phyloP scores from a whole-genome alignment of 1,140 invertebrate genomes.

The Diuraphis noxia region DNA sequence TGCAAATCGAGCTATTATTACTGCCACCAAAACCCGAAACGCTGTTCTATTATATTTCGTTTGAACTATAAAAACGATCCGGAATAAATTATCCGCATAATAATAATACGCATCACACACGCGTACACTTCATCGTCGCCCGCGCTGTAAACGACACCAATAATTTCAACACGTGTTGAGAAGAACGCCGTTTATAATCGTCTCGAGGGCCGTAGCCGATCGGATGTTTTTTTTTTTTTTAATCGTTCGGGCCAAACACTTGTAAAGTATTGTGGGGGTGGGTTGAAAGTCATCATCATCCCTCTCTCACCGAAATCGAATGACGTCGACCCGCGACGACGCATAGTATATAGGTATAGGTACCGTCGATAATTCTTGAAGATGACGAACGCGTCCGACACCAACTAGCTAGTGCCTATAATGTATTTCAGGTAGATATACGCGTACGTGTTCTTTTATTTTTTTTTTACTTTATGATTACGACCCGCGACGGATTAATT shows the following conservation, averaged over 20 bases:
- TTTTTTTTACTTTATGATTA: neutral
- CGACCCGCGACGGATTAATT: slow-evolving; percentile 39
- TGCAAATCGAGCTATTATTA: slow-evolving; percentile 19
- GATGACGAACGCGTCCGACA: neutral
- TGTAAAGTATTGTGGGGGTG: neutral
- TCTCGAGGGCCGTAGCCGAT: neutral
- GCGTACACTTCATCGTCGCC: neutral
- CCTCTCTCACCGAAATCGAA: neutral
- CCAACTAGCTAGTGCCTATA: too few relatives aligned
- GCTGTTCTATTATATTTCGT: neutral
- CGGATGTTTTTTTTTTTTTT: neutral
- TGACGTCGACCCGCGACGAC: neutral
- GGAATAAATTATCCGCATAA: neutral
- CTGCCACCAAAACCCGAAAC: slow-evolving; percentile 4
- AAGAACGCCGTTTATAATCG: neutral
- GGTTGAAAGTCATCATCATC: neutral
- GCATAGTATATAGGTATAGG: too few relatives aligned
- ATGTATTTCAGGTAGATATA: neutral
- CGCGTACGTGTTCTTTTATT: neutral
- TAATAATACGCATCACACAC: neutral
- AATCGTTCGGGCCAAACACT: neutral
- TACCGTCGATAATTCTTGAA: neutral
- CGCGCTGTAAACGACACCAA: neutral
- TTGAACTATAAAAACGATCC: neutral
- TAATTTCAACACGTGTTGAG: slow-evolving; percentile 14